These are phyloP conservation scores for Pantala flavescens DNA, from an alignment of 1,140 invertebrate genomes.

Conservation along the genomic window DNA sequence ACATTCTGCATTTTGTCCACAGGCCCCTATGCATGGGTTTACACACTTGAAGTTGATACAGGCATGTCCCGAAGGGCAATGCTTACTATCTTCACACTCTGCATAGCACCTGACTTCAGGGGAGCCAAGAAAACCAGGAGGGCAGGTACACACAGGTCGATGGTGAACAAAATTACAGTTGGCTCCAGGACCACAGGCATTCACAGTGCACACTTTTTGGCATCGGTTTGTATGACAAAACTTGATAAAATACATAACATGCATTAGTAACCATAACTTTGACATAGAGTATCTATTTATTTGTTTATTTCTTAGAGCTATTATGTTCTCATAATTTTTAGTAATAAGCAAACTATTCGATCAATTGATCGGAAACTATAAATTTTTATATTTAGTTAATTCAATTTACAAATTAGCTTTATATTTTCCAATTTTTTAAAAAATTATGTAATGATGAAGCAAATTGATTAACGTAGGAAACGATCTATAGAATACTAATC, in stretches of 20 bases:
- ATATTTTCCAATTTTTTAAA: too few relatives aligned
- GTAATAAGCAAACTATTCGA: too few relatives aligned
- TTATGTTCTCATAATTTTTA: too few relatives aligned
- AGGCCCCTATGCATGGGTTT: slow-evolving; percentile 68
- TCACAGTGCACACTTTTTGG: slow-evolving; percentile 55
- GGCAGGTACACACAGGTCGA: slow-evolving; percentile 68
- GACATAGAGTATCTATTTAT: too few relatives aligned
- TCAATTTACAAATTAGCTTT: too few relatives aligned
- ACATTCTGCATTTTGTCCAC: slow-evolving; percentile 70
- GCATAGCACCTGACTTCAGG: slow-evolving; percentile 57
- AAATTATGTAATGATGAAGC: too few relatives aligned
- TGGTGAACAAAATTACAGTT: slow-evolving; percentile 68
- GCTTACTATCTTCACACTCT: slow-evolving; percentile 59
- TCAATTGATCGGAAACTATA: too few relatives aligned
- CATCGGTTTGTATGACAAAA: slow-evolving; percentile 68
- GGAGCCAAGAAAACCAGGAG: slow-evolving; percentile 64
- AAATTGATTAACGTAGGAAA: too few relatives aligned
- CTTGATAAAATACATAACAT: slow-evolving; percentile 35
- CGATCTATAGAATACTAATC: too few relatives aligned
- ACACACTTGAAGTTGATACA: slow-evolving; percentile 71
- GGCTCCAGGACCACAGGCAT: slow-evolving; percentile 64
- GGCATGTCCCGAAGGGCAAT: slow-evolving; percentile 67
- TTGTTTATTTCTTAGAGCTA: too few relatives aligned
- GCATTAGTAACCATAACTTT: neutral
- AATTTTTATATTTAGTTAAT: too few relatives aligned